Conservation (phyloP, 2,888 invertebrate genomes). For the Mayetiola destructor region DNA sequence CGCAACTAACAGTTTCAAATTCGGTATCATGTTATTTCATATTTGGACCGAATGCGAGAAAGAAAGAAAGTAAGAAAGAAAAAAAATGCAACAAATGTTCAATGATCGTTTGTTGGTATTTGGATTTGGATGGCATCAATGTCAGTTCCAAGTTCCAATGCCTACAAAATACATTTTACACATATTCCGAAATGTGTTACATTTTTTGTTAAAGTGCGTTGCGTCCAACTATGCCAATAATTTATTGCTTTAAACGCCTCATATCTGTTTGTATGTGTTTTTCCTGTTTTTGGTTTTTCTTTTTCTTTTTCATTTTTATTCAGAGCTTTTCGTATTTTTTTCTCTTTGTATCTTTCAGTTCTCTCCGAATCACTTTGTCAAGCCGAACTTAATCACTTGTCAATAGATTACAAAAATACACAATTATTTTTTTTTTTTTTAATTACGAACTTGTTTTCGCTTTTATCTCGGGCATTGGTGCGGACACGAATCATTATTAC, state of each 20-base stretch:
- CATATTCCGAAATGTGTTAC: not conserved
- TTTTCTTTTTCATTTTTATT: not conserved
- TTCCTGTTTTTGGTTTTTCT: not conserved
- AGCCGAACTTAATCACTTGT: not conserved
- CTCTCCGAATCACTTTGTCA: not conserved
- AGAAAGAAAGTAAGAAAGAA: not conserved
- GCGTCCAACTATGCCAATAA: too few species aligned
- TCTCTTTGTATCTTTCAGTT: not conserved
- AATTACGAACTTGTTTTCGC: not conserved
- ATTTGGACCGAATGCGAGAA: not conserved
- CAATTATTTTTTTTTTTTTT: not conserved
- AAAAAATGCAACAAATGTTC: not conserved
- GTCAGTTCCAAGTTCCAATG: too few species aligned
- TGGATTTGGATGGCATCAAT: not conserved
- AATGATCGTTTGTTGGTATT: not conserved
- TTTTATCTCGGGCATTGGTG: not conserved
- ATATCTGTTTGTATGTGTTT: not conserved
- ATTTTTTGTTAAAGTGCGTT: conserved; percentile 8
- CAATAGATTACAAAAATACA: conserved; percentile 9
- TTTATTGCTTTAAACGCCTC: too few species aligned
- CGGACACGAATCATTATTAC: not conserved
- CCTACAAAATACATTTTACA: too few species aligned
- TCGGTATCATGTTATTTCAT: not conserved
- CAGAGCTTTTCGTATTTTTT: not conserved
- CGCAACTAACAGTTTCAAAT: not conserved